Evolutionary conservation across 2,797 vertebrate species (phyloP).

Genomic region (Tapirus indicus): DNA sequence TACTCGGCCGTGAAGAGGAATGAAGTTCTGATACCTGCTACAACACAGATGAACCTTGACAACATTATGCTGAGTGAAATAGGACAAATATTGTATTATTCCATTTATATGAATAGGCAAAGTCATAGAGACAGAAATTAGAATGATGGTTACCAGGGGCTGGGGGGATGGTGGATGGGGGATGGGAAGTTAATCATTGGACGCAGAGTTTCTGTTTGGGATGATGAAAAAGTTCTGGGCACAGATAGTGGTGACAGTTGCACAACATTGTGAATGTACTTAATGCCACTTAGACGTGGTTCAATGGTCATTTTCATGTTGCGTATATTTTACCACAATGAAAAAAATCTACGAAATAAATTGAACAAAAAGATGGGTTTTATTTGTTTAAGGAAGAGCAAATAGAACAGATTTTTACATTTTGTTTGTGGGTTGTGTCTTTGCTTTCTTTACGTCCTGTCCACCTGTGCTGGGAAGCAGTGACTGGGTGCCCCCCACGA

Average conservation of each 20-base stretch:
- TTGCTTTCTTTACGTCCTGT: not conserved
- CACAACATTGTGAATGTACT: not conserved
- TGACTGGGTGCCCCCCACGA: not conserved
- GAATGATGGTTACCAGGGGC: not conserved
- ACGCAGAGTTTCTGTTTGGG: not conserved
- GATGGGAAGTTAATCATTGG: not conserved
- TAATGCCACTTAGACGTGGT: not conserved
- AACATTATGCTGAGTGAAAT: not conserved
- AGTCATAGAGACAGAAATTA: not conserved
- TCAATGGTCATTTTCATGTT: constrained; percentile 21
- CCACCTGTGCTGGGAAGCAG: not conserved
- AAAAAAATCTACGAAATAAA: not conserved
- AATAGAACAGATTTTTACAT: not conserved
- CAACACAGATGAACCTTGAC: not conserved
- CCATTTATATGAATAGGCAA: not conserved
- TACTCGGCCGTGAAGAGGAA: not conserved
- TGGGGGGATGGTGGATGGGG: not conserved
- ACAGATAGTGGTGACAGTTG: not conserved
- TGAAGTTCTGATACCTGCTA: not conserved
- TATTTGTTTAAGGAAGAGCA: not conserved
- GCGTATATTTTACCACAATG: not conserved
- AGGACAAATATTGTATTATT: not conserved
- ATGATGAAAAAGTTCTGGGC: constrained; percentile 26
- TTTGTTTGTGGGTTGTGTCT: not conserved
- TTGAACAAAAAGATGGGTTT: not conserved